Evolutionary conservation across 1,140 invertebrate genomes (phyloP).

Genomic region (Drosophila tsacasi): DNA sequence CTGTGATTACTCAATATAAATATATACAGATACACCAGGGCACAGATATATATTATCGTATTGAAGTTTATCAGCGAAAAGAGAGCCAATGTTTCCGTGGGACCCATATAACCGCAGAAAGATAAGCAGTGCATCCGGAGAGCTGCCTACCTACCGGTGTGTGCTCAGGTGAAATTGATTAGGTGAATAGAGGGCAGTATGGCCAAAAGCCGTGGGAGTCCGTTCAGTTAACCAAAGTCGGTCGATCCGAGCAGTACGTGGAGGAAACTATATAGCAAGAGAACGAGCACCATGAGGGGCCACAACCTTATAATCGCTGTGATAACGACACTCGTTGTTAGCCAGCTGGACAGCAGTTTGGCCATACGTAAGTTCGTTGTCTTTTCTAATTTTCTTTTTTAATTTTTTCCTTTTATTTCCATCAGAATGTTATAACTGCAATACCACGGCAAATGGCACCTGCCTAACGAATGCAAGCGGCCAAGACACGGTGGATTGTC

Average conservation of each 20-base stretch:
- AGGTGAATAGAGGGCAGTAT: conserved; percentile 14
- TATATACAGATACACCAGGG: neutral
- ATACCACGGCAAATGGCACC: neutral
- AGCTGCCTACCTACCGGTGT: neutral
- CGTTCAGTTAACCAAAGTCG: conserved; percentile 54
- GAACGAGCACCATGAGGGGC: conserved; percentile 16
- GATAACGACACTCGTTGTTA: conserved; percentile 26
- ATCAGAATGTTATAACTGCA: conserved; percentile 19
- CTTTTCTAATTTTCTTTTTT: neutral
- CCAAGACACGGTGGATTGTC: neutral
- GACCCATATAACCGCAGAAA: conserved; percentile 20
- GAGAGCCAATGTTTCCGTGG: conserved; percentile 24
- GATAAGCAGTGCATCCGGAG: conserved; percentile 59
- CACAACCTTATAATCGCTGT: conserved; percentile 9
- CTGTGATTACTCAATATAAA: neutral
- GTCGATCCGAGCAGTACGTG: conserved; percentile 25
- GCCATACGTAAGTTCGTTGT: conserved; percentile 5
- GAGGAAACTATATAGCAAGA: neutral
- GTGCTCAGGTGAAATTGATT: conserved; percentile 52
- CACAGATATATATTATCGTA: conserved; percentile 32
- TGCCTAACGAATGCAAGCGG: conserved; percentile 3
- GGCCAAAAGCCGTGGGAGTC: conserved; percentile 12
- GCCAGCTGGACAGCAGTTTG: conserved; percentile 24
- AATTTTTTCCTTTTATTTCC: neutral
- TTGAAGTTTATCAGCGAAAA: conserved; percentile 65